Evolutionary conservation across 23 tunicate genomes (phyloP).

Genomic region (Trididemnum miniatum): DNA sequence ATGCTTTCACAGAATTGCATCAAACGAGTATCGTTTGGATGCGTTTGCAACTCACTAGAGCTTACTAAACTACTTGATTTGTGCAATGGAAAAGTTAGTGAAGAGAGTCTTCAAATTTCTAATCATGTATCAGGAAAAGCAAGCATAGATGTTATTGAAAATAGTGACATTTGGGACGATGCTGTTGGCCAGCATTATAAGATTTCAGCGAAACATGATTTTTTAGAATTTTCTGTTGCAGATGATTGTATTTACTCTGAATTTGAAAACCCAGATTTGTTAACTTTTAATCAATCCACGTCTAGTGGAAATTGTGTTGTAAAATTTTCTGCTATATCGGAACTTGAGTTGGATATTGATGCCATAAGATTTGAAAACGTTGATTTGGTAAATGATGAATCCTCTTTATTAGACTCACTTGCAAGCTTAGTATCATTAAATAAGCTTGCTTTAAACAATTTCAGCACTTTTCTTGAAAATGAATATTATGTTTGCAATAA

Average conservation of each 20-base stretch:
- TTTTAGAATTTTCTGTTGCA: background rate
- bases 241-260: background rate
- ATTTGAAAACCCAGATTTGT: background rate
- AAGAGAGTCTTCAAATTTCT: too few relatives aligned
- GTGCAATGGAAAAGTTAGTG: background rate
- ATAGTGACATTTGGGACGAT: conserved; percentile 10
- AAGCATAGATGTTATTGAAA: background rate
- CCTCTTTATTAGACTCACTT: background rate
- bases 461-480: background rate
- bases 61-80: background rate
- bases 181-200: background rate
- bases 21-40: background rate
- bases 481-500: too few relatives aligned
- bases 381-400: background rate
- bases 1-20: background rate
- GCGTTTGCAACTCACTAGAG: background rate
- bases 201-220: background rate
- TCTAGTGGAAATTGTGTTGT: background rate
- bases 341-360: background rate
- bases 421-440: background rate
- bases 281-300: background rate
- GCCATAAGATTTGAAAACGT: background rate
- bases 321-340: background rate
- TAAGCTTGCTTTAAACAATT: background rate
- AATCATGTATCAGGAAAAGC: too few relatives aligned